Evolutionary conservation across 2,888 invertebrate species (phyloP), one percentile per base, ranked within the genome.

Genomic region (Aspidiotus rigidus): DNA sequence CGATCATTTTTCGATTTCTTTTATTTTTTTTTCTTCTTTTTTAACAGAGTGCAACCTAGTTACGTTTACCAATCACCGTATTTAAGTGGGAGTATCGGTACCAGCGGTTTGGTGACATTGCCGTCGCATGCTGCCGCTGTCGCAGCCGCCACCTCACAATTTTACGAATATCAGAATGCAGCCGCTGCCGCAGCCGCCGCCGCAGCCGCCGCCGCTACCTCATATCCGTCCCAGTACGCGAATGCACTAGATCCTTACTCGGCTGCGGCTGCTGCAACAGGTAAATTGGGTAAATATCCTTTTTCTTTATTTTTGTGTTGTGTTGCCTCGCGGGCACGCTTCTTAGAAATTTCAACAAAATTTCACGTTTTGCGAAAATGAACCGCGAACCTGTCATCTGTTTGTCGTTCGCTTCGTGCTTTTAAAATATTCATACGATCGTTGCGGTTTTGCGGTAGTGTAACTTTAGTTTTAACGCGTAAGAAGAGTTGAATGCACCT

Each of bases 121-220:
- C 79, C 82, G 79, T 79, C 80, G 76, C 78, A 80, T 76, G 76
- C 80, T 77, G 79, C 79, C 77, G 83, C 88, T 0, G 53, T 79
- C 77, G 83, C 89, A 69, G 89, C 89, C 0, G 89, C 88, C n/a
- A 81, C 83, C 62, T 86, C 87, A 75, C 88, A 90, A 76, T 85
- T 89, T 76, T 89, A 89, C 77, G 89, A 89, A 80, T 89, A 90
- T 79, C 89, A 89, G 76, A 84, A 84, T 75, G 84, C 82, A n/a
- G 81, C 80, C 42, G 81, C 81, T 8, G 85, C 85, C 13, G 86
- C 86, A 0, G 87, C 87, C 6, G 88, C 88, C 3, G 88, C 88
- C 3, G 88, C 88, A 56, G 83, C 84, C 7, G 83, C 83, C 8
- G 76, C 77, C n/a, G 80, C 80, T 10, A 85, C 83, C 56, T 85